Evolutionary conservation across 1,140 invertebrate genomes (phyloP).

Genomic region (Hypsibius dujardini): DNA sequence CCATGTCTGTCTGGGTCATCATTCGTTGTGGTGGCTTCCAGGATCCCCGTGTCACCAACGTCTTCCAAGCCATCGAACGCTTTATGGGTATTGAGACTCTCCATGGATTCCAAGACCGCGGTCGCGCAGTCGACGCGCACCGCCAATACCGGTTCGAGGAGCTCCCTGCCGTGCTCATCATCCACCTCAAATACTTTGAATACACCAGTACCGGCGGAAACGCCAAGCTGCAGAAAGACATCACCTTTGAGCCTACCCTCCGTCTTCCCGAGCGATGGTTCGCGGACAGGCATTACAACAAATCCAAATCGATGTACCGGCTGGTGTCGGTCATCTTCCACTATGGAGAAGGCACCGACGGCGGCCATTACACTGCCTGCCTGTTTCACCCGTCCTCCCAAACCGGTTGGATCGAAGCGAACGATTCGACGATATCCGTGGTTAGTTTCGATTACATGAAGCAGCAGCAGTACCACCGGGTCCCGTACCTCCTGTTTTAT

Average conservation of each 20-base stretch:
- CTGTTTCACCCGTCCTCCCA: not conserved
- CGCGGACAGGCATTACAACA: not conserved
- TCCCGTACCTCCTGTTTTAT: slow-evolving; percentile 9
- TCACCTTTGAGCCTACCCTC: not conserved
- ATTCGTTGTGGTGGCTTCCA: not conserved
- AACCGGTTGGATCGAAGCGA: not conserved
- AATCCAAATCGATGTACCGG: not conserved
- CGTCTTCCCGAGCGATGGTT: slow-evolving; percentile 1
- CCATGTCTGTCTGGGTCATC: not conserved
- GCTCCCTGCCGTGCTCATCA: slow-evolving; percentile 7
- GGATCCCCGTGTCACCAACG: slow-evolving; percentile 1
- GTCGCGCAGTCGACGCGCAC: not conserved
- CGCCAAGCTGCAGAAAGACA: slow-evolving; percentile 4
- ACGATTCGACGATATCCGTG: not conserved
- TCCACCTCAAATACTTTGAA: slow-evolving; percentile 13
- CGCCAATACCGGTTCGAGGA: slow-evolving; percentile 8
- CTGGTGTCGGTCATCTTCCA: not conserved
- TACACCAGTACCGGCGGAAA: not conserved
- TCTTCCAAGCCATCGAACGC: not conserved
- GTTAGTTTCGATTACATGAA: not conserved
- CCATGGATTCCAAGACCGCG: not conserved
- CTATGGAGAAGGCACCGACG: slow-evolving; percentile 10
- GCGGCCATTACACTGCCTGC: slow-evolving; percentile 15
- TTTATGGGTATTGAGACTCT: not conserved
- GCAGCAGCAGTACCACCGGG: not conserved